A percentile compares a stretch with the other conserved stretches of the same genome.
Conservation (phyloP, 2,888 invertebrate genomes). For the Apamea crenata region DNA sequence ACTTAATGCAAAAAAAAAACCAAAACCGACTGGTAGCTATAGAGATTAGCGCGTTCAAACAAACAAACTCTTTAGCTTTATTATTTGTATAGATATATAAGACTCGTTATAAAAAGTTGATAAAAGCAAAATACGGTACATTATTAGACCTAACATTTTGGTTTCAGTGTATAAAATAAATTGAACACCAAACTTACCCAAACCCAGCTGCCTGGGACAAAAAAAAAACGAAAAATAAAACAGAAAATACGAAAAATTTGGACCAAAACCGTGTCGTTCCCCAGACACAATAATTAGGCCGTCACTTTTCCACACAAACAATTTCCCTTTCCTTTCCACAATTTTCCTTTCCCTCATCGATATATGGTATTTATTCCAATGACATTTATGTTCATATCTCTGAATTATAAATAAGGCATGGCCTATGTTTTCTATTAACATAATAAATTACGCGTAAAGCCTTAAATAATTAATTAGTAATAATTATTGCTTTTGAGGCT, state of each 20-base stretch:
- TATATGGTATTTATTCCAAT: constrained; percentile 42
- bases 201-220: neutral
- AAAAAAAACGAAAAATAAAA: neutral
- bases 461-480: constrained; percentile 50
- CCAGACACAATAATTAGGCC: constrained; percentile 37
- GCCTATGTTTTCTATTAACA: constrained; percentile 43
- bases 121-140: neutral
- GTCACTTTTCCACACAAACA: no score
- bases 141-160: constrained; percentile 3
- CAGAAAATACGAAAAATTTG: neutral
- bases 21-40: neutral
- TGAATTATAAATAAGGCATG: constrained; percentile 58
- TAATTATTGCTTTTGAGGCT: constrained; percentile 36
- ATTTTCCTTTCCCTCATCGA: constrained; percentile 33
- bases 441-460: constrained; percentile 35
- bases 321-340: no score
- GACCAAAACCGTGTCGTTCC: constrained; percentile 24
- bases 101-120: neutral
- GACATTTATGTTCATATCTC: constrained; percentile 48
- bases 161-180: neutral
- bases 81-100: neutral
- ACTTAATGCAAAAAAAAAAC: neutral
- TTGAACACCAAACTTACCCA: constrained; percentile 10
- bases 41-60: neutral
- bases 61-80: neutral